Conservation (phyloP, 1,140 invertebrate species). For the Hycleus phaleratus region DNA sequence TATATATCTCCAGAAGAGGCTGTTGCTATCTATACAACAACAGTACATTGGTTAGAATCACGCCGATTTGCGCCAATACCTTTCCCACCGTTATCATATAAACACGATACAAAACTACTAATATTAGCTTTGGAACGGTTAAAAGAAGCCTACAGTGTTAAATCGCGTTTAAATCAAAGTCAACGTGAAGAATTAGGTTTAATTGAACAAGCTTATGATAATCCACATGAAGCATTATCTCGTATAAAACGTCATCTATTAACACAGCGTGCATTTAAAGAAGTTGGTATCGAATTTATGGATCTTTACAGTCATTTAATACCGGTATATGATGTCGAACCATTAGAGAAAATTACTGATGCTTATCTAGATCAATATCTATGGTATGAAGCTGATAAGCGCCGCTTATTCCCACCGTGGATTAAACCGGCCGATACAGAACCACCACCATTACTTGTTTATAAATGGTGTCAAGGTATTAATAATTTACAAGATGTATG, state of each 20-base stretch:
- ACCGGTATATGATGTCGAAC: constrained; percentile 98
- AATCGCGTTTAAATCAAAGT: constrained; percentile 96
- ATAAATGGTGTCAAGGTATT: constrained; percentile 99
- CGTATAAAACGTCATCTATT: constrained; percentile 98
- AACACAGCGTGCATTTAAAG: constrained; percentile 97
- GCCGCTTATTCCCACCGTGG: constrained; percentile 95
- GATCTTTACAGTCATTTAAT: constrained; percentile 98
- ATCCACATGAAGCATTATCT: constrained; percentile 97
- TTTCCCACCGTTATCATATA: constrained; percentile 97
- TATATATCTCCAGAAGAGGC: constrained; percentile 99
- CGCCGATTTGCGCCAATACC: constrained; percentile 97
- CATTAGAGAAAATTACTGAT: constrained; percentile 98
- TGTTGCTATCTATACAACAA: constrained; percentile 98
- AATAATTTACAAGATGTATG: constrained; percentile 98
- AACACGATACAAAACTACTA: constrained; percentile 97
- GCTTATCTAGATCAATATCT: constrained; percentile 99
- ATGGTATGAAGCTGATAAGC: constrained; percentile 99
- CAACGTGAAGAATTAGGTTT: constrained; percentile 97
- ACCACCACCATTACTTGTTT: constrained; percentile 93
- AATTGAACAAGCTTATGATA: constrained; percentile 99
- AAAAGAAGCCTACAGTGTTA: constrained; percentile 99
- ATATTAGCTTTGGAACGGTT: constrained; percentile 94
- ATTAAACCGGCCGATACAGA: constrained; percentile 98
- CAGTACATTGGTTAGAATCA: constrained; percentile 98
- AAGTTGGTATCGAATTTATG: constrained; percentile 99